These are phyloP conservation scores for Pterobdella sp. DNA, from an alignment of 2,888 invertebrate genomes.

Conservation along the genomic window DNA sequence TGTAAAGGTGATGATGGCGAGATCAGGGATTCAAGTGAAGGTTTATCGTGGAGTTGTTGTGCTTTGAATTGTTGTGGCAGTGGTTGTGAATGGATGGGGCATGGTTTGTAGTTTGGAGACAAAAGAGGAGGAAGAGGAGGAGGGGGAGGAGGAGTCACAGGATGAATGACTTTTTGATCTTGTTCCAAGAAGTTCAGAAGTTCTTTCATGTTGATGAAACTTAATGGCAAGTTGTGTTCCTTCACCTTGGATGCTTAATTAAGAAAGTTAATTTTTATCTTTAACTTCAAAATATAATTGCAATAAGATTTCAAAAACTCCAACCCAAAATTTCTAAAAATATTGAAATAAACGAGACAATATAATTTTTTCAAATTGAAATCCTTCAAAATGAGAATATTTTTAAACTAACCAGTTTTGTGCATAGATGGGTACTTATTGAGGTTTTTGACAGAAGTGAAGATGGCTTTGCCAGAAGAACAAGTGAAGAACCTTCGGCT, in stretches of 20 bases:
- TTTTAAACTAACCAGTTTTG: slow-evolving; percentile 6
- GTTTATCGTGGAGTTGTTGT: not conserved
- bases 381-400: too few relatives aligned
- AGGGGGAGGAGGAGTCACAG: not conserved
- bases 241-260: not conserved
- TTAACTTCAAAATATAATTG: not conserved
- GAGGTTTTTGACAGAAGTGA: slow-evolving; percentile 19
- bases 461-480: slow-evolving; percentile 19
- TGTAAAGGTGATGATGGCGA: not conserved
- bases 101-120: not conserved
- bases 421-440: not conserved
- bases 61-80: too few relatives aligned
- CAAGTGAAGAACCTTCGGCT: slow-evolving; percentile 18
- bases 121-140: not conserved
- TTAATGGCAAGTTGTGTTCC: slow-evolving; percentile 4
- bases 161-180: not conserved
- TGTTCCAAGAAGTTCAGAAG: not conserved
- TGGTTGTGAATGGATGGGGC: slow-evolving; percentile 4
- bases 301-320: not conserved
- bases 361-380: not conserved
- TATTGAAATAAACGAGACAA: not conserved
- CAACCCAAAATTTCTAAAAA: slow-evolving; percentile 1
- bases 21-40: not conserved
- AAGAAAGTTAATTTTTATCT: too few relatives aligned
- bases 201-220: not conserved